Percentiles rank a stretch among this genome's conserved stretches.
Conservation (phyloP, 2,888 invertebrate species). For the Temnothorax rugatulus region DNA sequence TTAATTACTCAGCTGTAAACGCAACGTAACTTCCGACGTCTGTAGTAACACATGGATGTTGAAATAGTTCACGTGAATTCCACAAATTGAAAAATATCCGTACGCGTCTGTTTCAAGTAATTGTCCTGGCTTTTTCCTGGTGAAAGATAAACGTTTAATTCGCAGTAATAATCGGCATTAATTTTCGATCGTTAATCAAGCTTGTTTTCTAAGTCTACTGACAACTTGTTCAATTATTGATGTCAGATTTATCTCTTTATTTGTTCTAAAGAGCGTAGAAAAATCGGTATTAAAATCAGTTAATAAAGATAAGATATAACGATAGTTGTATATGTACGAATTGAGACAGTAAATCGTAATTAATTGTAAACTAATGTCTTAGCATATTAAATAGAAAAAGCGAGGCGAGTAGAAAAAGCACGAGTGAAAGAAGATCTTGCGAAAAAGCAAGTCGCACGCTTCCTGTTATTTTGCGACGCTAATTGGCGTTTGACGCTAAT, state of each 20-base stretch:
- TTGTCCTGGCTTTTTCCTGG: background rate
- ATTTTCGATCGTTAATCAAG: background rate
- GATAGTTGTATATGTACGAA: background rate
- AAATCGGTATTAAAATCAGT: background rate
- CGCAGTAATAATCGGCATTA: background rate
- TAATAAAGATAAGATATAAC: background rate
- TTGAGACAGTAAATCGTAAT: background rate
- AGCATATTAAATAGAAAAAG: background rate
- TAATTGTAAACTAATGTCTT: background rate
- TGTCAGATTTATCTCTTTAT: background rate
- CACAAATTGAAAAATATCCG: constrained; percentile 44
- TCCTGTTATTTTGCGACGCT: constrained; percentile 64
- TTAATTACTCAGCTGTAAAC: constrained; percentile 58
- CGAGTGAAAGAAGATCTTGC: background rate
- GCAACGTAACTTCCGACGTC: constrained; percentile 27
- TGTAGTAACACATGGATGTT: constrained; percentile 47
- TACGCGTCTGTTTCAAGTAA: background rate
- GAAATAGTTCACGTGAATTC: constrained; percentile 56
- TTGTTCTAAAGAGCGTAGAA: too few species aligned
- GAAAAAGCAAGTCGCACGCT: constrained; percentile 44
- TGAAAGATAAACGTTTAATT: background rate
- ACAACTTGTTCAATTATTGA: constrained; percentile 6
- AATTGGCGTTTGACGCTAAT: constrained; percentile 62
- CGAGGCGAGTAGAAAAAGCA: too few species aligned
- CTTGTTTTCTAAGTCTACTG: background rate